Conservation (phyloP, 2,888 invertebrate genomes). For the Poecilus cupreus region DNA sequence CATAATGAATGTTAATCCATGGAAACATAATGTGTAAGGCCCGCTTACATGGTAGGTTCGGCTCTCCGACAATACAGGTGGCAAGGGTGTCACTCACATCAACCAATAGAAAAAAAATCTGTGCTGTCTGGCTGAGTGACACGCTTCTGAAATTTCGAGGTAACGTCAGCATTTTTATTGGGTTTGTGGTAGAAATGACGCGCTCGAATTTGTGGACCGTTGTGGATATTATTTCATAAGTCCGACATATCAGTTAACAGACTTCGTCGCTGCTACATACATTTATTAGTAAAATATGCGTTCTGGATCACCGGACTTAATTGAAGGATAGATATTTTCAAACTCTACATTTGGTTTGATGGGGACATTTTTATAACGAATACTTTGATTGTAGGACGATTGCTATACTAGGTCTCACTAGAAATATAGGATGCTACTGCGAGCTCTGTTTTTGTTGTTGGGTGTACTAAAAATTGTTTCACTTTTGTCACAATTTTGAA, state of each 20-base stretch:
- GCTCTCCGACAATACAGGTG: constrained; percentile 2
- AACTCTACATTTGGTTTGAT: not conserved
- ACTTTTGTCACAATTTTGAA: no score
- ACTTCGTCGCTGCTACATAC: constrained; percentile 10
- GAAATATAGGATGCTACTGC: no score
- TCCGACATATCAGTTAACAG: constrained; percentile 28
- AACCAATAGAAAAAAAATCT: constrained; percentile 24
- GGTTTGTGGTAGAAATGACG: constrained; percentile 9
- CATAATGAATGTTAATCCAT: not conserved
- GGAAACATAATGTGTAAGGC: not conserved
- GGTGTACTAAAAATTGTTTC: no score
- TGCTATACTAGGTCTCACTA: not conserved
- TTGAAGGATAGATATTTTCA: constrained; percentile 18
- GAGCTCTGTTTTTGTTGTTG: no score
- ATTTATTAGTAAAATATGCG: constrained; percentile 26
- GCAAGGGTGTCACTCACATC: constrained; percentile 9
- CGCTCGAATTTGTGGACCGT: not conserved
- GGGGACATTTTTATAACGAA: no score
- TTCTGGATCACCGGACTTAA: not conserved
- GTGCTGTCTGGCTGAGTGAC: constrained; percentile 23
- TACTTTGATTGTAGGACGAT: no score
- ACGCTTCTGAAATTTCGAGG: constrained; percentile 22
- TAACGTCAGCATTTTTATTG: constrained; percentile 35
- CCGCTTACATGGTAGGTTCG: constrained; percentile 12
- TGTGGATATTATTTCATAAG: constrained; percentile 36